phyloP scores from a whole-genome alignment of 2,888 invertebrate species.

The Subacronicta megacephala region DNA sequence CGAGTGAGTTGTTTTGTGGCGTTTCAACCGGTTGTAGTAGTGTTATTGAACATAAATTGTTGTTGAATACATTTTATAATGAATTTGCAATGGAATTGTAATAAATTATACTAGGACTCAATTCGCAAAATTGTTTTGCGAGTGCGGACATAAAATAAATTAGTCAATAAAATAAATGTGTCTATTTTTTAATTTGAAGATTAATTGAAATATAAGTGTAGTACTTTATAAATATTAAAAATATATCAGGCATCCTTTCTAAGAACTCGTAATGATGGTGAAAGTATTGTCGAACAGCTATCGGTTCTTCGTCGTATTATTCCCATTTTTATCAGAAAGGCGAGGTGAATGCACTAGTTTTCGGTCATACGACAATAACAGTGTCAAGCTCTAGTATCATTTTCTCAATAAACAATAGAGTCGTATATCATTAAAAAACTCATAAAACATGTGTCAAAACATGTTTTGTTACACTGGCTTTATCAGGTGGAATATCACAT shows the following conservation, averaged over 20 bases:
- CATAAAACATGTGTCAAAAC: constrained; percentile 5
- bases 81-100: constrained; percentile 31
- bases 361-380: constrained; percentile 14
- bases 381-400: neutral
- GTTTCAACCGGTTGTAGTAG: constrained; percentile 22
- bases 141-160: constrained; percentile 22
- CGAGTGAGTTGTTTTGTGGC: constrained; percentile 44
- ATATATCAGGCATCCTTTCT: no score
- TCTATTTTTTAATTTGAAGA: no score
- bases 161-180: constrained; percentile 7
- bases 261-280: neutral
- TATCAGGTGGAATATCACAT: constrained; percentile 11
- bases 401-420: no score
- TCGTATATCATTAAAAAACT: neutral
- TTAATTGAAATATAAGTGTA: neutral
- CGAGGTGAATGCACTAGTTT: constrained; percentile 33
- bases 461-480: constrained; percentile 10
- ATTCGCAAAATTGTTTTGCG: constrained; percentile 28
- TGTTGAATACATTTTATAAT: constrained; percentile 42
- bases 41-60: constrained; percentile 36
- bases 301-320: constrained; percentile 5
- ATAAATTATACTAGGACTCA: constrained; percentile 28
- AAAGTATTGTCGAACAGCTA: constrained; percentile 5
- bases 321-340: constrained; percentile 10
- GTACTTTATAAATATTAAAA: neutral